These are phyloP conservation scores for Chondrilla cf. caribensis DNA, from an alignment of 37 sponge, comb jelly and placozoan species.

Conservation along the genomic window DNA sequence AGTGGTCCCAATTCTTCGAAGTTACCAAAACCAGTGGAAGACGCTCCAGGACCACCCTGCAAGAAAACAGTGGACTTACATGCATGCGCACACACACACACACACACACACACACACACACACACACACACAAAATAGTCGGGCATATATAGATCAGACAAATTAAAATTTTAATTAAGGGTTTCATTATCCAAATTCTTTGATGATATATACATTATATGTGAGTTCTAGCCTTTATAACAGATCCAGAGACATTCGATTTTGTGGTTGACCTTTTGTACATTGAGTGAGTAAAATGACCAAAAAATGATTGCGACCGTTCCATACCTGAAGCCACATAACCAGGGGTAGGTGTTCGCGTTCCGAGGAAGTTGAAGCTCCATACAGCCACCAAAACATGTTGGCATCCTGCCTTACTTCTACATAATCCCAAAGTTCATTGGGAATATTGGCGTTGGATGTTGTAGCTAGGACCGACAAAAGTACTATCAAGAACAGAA, in stretches of 20 bases:
- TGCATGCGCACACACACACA: neutral
- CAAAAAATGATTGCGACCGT: too few species aligned
- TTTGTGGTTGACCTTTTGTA: too few species aligned
- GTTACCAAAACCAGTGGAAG: conserved; percentile 90
- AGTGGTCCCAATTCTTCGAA: conserved; percentile 82
- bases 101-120: too few species aligned
- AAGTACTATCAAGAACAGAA: neutral
- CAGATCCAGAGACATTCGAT: too few species aligned
- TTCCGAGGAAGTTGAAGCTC: neutral
- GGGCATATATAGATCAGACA: neutral
- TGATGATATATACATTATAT: too few species aligned
- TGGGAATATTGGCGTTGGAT: conserved; percentile 8
- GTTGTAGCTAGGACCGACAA: neutral
- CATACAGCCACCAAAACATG: conserved; percentile 95
- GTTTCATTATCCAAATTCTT: too few species aligned
- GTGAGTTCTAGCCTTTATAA: too few species aligned
- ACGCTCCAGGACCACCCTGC: conserved; percentile 86
- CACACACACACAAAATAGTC: too few species aligned
- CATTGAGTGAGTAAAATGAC: too few species aligned
- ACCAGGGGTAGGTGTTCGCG: conserved; percentile 61
- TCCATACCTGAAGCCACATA: conserved; percentile 82
- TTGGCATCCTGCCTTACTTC: conserved; percentile 64
- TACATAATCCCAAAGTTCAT: conserved; percentile 79
- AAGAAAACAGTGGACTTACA: too few species aligned
- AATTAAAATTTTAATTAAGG: neutral